Evolutionary conservation across 2,888 invertebrate species (phyloP), one percentile per base, ranked within the genome.

Genomic region (Orthosia incerta): DNA sequence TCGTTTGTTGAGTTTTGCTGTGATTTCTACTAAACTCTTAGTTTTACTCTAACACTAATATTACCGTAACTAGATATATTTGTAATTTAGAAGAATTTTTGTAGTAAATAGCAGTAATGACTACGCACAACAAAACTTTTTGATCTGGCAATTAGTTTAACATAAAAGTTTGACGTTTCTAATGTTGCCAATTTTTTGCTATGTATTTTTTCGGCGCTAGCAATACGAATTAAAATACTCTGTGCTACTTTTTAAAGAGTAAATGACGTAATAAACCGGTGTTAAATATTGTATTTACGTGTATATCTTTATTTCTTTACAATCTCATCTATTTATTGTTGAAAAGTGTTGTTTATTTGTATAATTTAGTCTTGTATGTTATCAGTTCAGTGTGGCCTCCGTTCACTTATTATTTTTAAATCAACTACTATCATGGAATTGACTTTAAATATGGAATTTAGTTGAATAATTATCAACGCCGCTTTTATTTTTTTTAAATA

Each of bases 21-120:
- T 95, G 95, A 95, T 95, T 94, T 93, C 93, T 92, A 91, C 90
- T 93, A 92, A 91, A 87, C 74, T 89, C 87, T 74, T 83, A 82
- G 76, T 61, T 85, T 80, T 81, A 73, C 56, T 64, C 70, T 80
- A 56, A 70, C 66, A 61, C 77, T 80, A 79, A 83, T 73, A 80
- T 77, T 77, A 85, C 74, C 68, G 66, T 86, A 82, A 79, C 71
- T 86, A 83, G 71, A 76, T 55, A 26, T 80, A 83, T 68, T 76
- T 74, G 55, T 71, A 80, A 71, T 74, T 81, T 65, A 76, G 64
- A 55, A 20, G 5, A 71, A 55, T 70, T 16, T 61, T 71, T 71
- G 45, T 70, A 79, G 51, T 81, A 51, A 71, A 71, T 57, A 53
- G 55, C 61, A 62, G 51, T 57, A 51, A 50, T 71, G 65, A 71